A percentile compares a stretch with the other conserved stretches of the same genome.
Evolutionary conservation across 2,888 invertebrate genomes (phyloP).

Genomic region (Brachycybe producta): DNA sequence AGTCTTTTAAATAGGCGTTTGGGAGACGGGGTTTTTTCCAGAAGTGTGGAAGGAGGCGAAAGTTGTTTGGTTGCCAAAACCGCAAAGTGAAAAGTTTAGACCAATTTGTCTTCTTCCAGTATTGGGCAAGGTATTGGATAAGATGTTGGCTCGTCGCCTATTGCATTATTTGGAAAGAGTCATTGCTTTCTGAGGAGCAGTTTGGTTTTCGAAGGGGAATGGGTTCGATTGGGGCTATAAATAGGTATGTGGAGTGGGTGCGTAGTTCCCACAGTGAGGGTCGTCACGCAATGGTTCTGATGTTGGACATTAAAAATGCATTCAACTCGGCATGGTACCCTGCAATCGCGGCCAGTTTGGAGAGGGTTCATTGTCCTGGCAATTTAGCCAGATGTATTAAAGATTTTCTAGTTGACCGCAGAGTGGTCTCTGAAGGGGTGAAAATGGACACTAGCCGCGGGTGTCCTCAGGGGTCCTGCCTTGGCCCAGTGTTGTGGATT

Average conservation of each 20-base stretch:
- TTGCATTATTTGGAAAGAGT: neutral
- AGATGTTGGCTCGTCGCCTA: neutral
- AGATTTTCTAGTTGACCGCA: neutral
- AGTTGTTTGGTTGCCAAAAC: neutral
- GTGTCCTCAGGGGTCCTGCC: too few relatives aligned
- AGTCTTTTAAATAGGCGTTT: too few relatives aligned
- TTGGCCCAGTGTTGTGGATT: too few relatives aligned
- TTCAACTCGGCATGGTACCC: neutral
- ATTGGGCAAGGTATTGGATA: conserved; percentile 1
- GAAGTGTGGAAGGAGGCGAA: neutral
- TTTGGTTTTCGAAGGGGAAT: neutral
- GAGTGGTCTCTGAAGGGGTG: neutral
- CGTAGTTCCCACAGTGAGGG: neutral
- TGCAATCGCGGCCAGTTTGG: neutral
- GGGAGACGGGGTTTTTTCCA: too few relatives aligned
- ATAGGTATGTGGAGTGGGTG: neutral
- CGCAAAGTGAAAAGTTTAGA: neutral
- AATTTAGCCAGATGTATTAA: neutral
- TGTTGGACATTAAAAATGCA: too few relatives aligned
- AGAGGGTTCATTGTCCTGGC: neutral
- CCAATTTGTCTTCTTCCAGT: neutral
- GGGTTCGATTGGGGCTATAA: neutral
- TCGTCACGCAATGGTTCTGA: neutral
- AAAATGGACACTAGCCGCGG: too few relatives aligned
- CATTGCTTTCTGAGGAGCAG: neutral